A percentile compares a stretch with the other conserved stretches of the same genome.
These are phyloP conservation scores for Cryptus viduatorius DNA, from an alignment of 2,888 invertebrate genomes.

Conservation along the genomic window DNA sequence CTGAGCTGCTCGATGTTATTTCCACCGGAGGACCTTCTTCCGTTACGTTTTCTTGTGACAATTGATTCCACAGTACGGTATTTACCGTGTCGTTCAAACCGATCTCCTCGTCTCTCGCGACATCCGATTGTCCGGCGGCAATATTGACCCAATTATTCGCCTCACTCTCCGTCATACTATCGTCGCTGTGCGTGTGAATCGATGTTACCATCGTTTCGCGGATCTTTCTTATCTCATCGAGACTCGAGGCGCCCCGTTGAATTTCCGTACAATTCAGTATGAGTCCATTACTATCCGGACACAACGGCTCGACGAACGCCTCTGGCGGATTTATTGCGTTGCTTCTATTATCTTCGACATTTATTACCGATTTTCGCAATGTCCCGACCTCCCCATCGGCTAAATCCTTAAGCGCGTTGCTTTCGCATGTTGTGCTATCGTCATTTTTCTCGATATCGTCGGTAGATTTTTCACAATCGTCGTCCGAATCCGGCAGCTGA, in stretches of 20 bases:
- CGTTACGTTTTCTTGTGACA: background rate
- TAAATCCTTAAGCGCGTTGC: too few species aligned
- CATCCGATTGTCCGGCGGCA: conserved; percentile 40
- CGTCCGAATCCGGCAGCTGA: conserved; percentile 78
- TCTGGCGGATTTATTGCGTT: background rate
- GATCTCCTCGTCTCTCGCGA: conserved; percentile 8
- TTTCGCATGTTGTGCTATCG: background rate
- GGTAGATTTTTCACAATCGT: conserved; percentile 59
- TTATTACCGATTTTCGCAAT: background rate
- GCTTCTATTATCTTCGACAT: background rate
- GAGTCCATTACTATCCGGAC: conserved; percentile 11
- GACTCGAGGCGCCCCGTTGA: conserved; percentile 70
- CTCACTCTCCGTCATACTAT: conserved; percentile 68
- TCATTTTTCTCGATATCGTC: conserved; percentile 10
- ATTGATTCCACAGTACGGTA: conserved; percentile 40
- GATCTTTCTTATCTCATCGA: conserved; percentile 75
- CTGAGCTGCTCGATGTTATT: background rate
- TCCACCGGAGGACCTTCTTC: background rate
- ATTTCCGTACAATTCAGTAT: conserved; percentile 76
- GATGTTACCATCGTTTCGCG: conserved; percentile 26
- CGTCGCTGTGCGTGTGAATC: conserved; percentile 39
- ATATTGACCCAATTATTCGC: conserved; percentile 66
- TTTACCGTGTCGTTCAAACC: background rate
- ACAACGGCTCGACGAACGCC: background rate
- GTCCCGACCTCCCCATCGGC: too few species aligned